Evolutionary conservation across 2,888 invertebrate genomes (phyloP), one percentile per base, ranked within the genome.

Genomic region (Horisme vitalbata): DNA sequence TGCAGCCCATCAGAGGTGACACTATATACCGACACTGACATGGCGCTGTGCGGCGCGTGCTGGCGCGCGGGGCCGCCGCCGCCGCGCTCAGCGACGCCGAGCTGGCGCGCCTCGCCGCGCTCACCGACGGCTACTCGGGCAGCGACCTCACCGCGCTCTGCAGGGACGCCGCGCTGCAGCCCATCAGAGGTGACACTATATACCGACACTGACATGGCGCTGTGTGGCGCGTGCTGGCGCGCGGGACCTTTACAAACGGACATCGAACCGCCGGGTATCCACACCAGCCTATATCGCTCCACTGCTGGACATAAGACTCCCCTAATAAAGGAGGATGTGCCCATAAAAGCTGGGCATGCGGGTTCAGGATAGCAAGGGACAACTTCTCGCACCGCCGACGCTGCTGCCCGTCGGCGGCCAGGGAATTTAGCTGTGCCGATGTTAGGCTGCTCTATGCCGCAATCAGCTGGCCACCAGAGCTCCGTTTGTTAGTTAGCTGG

Each of bases 61-160:
- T 99, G 53, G 92, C 94, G 24, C 95, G 96, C 55, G 94, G 95
- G 18, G 72, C 83, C 8, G 93, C 94, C 57, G 75, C 79, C 11
- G 82, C 90, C 28, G 92, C 94, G 14, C 83, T 99, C 41, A 90
- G 89, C 21, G 88, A 92, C 8, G 92, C 92, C 21, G 96, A 98
- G 70, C 81, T 98, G 49, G 91, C 93, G 43, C 91, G 95, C 33
- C 91, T 98, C 57, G 95, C 97, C 8, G 91, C 94, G 33, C 88
- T 95, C 45, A 98, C 99, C 0, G 97, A 98, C 59, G 98, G 98
- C 2, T 99, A 99, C 89, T 99, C 98, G 2, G 98, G 97, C 48
- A 97, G 97, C 70, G 99, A 99, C 91, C 92, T 99, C 61, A 98
- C 98, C 5, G 96, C 97, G 44, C 90, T 99, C 41, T 99, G 99